Percentiles rank a stretch among this genome's conserved stretches.
These are phyloP conservation scores for Agrochola circellaris DNA, from an alignment of 2,888 invertebrate species.

Conservation along the genomic window DNA sequence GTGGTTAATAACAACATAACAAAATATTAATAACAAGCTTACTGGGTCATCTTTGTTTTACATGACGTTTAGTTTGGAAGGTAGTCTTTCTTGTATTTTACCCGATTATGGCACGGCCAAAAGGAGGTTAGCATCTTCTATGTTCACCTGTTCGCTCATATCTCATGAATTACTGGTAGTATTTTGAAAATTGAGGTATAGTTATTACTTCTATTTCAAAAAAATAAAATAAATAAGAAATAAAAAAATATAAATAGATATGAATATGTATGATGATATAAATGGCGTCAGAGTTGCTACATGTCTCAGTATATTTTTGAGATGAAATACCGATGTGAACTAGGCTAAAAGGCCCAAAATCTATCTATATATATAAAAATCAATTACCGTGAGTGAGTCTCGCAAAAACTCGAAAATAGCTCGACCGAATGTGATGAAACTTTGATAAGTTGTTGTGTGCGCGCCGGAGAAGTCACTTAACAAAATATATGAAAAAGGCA, in stretches of 20 bases:
- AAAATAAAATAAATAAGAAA: no score
- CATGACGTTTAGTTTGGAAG: neutral
- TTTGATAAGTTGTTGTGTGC: no score
- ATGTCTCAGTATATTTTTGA: neutral
- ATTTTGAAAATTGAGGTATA: neutral
- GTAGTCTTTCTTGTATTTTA: neutral
- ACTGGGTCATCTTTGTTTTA: constrained; percentile 14
- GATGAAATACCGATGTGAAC: neutral
- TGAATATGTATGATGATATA: no score
- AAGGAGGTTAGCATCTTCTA: neutral
- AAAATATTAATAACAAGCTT: neutral
- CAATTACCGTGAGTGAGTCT: no score
- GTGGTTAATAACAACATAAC: constrained; percentile 15
- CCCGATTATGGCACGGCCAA: no score
- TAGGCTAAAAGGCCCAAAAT: no score
- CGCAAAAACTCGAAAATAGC: no score
- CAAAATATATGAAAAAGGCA: no score
- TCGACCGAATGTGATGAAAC: no score
- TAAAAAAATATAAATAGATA: no score
- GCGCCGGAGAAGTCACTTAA: no score
- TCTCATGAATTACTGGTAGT: neutral
- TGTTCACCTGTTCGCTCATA: neutral
- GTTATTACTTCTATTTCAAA: neutral
- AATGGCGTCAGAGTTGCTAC: neutral
- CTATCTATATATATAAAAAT: no score